Conservation (phyloP, 2,113 vertebrate genomes). For the Eulacestoma nigropectus region DNA sequence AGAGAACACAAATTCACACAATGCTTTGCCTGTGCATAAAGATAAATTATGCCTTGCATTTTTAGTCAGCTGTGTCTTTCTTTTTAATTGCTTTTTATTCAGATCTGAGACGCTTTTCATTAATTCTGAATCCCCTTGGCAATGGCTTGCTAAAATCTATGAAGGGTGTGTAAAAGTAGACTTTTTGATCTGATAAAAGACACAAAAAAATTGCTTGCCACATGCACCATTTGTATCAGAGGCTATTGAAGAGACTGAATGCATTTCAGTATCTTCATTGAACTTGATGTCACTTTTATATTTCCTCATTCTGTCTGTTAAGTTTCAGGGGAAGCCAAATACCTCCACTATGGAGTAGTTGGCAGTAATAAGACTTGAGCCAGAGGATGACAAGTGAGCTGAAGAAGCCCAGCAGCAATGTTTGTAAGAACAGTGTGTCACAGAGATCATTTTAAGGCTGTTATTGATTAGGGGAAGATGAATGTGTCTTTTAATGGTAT, state of each 20-base stretch:
- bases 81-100: conserved; percentile 1
- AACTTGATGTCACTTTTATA: not conserved
- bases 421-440: conserved; percentile 39
- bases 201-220: not conserved
- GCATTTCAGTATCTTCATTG: not conserved
- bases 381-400: conserved; percentile 30
- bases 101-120: not conserved
- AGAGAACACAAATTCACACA: not conserved
- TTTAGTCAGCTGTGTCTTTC: not conserved
- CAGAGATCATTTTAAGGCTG: conserved; percentile 46
- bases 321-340: conserved; percentile 14
- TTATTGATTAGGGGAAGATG: conserved; percentile 71
- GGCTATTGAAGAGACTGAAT: not conserved
- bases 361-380: conserved; percentile 19
- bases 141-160: not conserved
- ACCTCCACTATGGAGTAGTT: not conserved
- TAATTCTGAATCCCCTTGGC: not conserved
- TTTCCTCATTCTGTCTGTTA: not conserved
- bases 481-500: conserved; percentile 66
- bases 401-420: conserved; percentile 1
- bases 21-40: not conserved
- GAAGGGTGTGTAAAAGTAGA: not conserved
- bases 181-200: not conserved
- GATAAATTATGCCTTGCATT: not conserved
- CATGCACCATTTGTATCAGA: not conserved